Evolutionary conservation across 2,113 vertebrate species (phyloP).

Genomic region (Rhinopomastus cyanomelas): DNA sequence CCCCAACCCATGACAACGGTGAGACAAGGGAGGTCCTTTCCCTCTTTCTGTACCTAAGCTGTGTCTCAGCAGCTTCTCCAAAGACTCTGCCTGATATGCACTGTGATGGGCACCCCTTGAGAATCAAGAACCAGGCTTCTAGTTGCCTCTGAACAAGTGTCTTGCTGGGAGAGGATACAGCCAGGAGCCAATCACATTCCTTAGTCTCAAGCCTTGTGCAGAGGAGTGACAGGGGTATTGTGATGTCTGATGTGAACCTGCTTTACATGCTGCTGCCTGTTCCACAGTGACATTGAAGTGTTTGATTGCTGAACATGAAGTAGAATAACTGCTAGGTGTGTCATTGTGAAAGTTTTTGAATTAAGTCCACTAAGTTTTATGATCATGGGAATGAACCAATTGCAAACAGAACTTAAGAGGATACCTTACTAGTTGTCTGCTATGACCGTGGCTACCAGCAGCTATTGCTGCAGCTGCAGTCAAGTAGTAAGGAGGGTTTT

Average conservation of each 20-base stretch:
- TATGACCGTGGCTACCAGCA: neutral
- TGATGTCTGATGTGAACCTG: constrained; percentile 10
- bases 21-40: neutral
- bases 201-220: neutral
- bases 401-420: constrained; percentile 10
- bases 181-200: neutral
- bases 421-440: neutral
- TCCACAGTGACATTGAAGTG: neutral
- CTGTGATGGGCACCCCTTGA: too few species aligned
- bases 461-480: neutral
- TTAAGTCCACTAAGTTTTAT: neutral
- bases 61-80: neutral
- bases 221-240: neutral
- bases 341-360: neutral
- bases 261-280: constrained; percentile 24
- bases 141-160: neutral
- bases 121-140: neutral
- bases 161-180: neutral
- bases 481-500: neutral
- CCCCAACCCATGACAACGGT: neutral
- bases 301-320: constrained; percentile 4
- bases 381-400: constrained; percentile 1
- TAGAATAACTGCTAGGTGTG: neutral
- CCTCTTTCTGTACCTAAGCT: neutral
- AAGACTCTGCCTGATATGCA: neutral